Percentiles rank a stretch among this genome's conserved stretches.
Evolutionary conservation across 2,888 invertebrate species (phyloP).

Genomic region (Lamproptera curius): DNA sequence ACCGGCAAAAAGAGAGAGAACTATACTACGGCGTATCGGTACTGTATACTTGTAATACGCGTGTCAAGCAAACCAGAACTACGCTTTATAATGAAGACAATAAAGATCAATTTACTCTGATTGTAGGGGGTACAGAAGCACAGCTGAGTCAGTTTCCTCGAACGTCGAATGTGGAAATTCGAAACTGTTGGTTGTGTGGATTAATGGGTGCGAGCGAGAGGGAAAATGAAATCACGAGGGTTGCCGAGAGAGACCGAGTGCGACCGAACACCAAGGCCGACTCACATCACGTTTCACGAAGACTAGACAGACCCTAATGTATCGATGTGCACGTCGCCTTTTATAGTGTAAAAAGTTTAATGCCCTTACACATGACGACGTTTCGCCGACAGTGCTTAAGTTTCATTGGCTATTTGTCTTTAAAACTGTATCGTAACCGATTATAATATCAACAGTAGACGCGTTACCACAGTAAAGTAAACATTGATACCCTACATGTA

Average conservation of each 20-base stretch:
- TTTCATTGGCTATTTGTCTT: too few species aligned
- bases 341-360: conserved; percentile 47
- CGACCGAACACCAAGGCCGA: conserved; percentile 69
- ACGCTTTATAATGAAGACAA: conserved; percentile 32
- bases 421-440: too few species aligned
- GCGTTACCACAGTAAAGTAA: not conserved
- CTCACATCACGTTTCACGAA: conserved; percentile 67
- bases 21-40: conserved; percentile 50
- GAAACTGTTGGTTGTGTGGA: conserved; percentile 52
- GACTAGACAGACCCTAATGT: conserved; percentile 62
- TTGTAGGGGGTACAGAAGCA: conserved; percentile 27
- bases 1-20: conserved; percentile 71
- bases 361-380: too few species aligned
- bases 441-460: too few species aligned
- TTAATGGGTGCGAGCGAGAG: conserved; percentile 64
- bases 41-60: conserved; percentile 42
- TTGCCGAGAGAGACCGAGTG: conserved; percentile 52
- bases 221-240: conserved; percentile 37
- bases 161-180: conserved; percentile 65
- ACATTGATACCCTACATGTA: conserved; percentile 1
- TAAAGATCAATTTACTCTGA: conserved; percentile 44
- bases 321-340: conserved; percentile 31
- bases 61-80: conserved; percentile 31
- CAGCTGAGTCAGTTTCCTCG: conserved; percentile 70
- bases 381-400: too few species aligned